These are phyloP conservation scores for Pollenia angustigena DNA, from an alignment of 2,888 invertebrate genomes.

Conservation along the genomic window DNA sequence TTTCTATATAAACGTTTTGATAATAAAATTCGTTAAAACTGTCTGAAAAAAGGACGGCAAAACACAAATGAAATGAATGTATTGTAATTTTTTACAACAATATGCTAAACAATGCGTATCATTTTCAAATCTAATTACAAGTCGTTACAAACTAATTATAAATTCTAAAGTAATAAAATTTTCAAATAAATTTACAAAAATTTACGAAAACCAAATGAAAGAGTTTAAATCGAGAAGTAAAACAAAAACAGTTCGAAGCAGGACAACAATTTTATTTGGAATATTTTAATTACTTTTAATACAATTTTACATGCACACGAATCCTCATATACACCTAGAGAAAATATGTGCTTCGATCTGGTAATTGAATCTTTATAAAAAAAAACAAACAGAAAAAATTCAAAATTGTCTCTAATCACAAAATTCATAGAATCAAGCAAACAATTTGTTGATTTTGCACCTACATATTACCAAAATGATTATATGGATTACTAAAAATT, in stretches of 20 bases:
- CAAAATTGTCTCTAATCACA: no score
- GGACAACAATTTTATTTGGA: slow-evolving; percentile 58
- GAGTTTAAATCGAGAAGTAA: slow-evolving; percentile 43
- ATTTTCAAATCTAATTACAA: slow-evolving; percentile 63
- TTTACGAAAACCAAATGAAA: slow-evolving; percentile 39
- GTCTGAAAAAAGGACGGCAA: not conserved
- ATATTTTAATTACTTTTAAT: slow-evolving; percentile 66
- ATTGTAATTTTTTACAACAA: slow-evolving; percentile 32
- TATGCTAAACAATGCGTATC: slow-evolving; percentile 59
- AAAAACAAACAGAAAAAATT: no score
- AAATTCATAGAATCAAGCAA: no score
- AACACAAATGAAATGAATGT: not conserved
- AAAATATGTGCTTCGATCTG: no score
- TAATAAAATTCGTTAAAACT: not conserved
- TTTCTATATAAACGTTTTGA: not conserved
- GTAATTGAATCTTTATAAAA: no score
- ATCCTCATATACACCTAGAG: not conserved
- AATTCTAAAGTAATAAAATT: slow-evolving; percentile 68
- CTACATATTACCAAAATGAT: no score
- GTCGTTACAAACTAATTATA: slow-evolving; percentile 69
- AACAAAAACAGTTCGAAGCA: slow-evolving; percentile 17
- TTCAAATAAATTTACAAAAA: slow-evolving; percentile 45
- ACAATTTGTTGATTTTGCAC: no score
- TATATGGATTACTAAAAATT: no score
- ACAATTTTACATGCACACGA: slow-evolving; percentile 19